Base-by-base conservation (phyloP, 2,888 invertebrate genomes). In the Trichogramma evanescens region DNA sequence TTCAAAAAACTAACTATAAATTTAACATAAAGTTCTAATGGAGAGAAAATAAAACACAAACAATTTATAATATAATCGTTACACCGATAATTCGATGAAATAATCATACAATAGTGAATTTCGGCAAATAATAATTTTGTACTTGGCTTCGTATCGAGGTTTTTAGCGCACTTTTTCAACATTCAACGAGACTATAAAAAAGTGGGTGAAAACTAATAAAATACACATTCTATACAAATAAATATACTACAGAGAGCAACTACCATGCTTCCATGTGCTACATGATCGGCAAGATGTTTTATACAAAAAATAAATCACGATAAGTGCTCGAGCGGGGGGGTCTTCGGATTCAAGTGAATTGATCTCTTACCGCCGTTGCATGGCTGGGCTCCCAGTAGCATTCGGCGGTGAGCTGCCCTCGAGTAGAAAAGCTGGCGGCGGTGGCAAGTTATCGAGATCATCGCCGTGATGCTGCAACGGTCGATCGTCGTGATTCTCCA, bases 401-500 rank as follows among this genome's bases (percentile, higher is more conserved):
- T 69, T 71, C 3, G 78, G 77, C 3, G 78, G 77, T 4, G 79
- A 78, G 54, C 75, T 73, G 51, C 78, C 74, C 66, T 89, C 88
- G 58, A 90, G 76, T n/a, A 90, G 78, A 73, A 89, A 90, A 1
- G 89, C 88, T 0, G 90, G 90, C 10, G 90, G 90, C 1, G 90
- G 89, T 5, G 89, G 90, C 62, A 89, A 77, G 71, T 85, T 82
- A 67, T 84, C 84, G 72, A 70, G 73, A 72, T 83, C 82, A 68
- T 66, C 73, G 13, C 69, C 69, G 63, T 63, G 50, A 50, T 41
- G 42, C 4, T 59, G 54, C 9, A 64, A 56, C 5, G 43, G 43
- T n/a, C 58, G 63, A 6, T 57, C 65, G n/a, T 49, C 61, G 4
- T 81, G 82, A 66, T 81, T 82, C 59, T 84, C 86, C 63, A 80